Evolutionary conservation across 2,888 invertebrate species (phyloP).

Genomic region (Andrena bicolor): DNA sequence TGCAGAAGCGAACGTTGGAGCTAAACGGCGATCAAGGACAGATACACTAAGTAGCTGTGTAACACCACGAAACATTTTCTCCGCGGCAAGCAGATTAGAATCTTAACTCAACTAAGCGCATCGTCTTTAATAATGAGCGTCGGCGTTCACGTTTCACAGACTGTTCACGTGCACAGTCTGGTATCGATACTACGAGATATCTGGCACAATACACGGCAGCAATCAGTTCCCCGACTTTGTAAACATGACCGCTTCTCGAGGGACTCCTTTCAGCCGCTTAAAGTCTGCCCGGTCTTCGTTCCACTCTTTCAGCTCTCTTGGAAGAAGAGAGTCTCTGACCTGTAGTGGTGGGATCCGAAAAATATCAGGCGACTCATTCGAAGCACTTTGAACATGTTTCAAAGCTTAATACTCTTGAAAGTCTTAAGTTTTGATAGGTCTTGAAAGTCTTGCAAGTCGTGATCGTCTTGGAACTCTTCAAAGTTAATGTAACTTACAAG

Average conservation of each 20-base stretch:
- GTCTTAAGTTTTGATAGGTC: not conserved
- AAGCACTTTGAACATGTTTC: not conserved
- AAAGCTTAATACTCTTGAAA: not conserved
- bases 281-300: no score
- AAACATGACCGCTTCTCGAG: no score
- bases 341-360: no score
- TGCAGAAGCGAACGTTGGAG: not conserved
- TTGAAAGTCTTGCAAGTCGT: not conserved
- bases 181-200: conserved; percentile 11
- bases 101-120: not conserved
- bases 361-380: not conserved
- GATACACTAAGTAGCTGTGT: not conserved
- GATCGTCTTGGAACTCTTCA: not conserved
- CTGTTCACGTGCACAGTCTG: conserved; percentile 44
- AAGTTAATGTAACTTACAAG: no score
- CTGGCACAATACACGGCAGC: conserved; percentile 15
- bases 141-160: conserved; percentile 28
- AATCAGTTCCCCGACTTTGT: not conserved
- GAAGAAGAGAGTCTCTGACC: not conserved
- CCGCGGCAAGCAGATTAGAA: not conserved
- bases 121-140: conserved; percentile 32
- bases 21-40: conserved; percentile 1
- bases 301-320: not conserved
- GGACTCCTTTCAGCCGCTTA: no score
- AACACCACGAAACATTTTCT: not conserved